phyloP scores from a whole-genome alignment of 2,888 invertebrate species.

The Nomada fabriciana region DNA sequence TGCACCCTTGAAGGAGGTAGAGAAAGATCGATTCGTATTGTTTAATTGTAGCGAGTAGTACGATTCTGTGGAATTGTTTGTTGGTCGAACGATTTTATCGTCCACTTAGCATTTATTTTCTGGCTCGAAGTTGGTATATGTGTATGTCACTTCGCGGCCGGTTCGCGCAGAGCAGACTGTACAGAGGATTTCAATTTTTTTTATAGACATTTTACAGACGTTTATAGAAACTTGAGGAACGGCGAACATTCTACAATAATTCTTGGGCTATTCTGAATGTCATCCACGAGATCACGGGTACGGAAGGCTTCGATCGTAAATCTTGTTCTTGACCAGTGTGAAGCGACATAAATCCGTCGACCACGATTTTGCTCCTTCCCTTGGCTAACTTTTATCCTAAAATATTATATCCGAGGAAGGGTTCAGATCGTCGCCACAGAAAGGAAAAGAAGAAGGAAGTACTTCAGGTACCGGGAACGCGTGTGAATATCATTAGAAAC shows the following conservation, averaged over 20 bases:
- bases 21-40: conserved; percentile 5
- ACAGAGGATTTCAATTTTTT: too few species aligned
- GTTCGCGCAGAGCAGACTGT: too few species aligned
- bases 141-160: too few species aligned
- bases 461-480: not conserved
- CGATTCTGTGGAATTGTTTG: not conserved
- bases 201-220: too few species aligned
- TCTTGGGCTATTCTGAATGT: conserved; percentile 39
- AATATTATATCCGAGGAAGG: conserved; percentile 50
- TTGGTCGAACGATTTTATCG: not conserved
- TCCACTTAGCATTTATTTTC: too few species aligned
- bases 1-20: not conserved
- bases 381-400: conserved; percentile 56
- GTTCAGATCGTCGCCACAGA: not conserved
- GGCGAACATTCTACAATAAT: conserved; percentile 42
- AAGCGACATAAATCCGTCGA: conserved; percentile 52
- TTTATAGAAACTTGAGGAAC: not conserved
- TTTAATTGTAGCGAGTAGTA: conserved; percentile 10
- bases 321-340: conserved; percentile 56
- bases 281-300: conserved; percentile 38
- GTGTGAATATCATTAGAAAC: conserved; percentile 22
- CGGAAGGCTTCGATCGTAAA: conserved; percentile 56
- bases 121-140: too few species aligned
- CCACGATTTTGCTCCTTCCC: conserved; percentile 57
- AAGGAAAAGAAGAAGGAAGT: not conserved